Conservation (phyloP, 2,797 vertebrate genomes). For the Pantherophis vulpinus region DNA sequence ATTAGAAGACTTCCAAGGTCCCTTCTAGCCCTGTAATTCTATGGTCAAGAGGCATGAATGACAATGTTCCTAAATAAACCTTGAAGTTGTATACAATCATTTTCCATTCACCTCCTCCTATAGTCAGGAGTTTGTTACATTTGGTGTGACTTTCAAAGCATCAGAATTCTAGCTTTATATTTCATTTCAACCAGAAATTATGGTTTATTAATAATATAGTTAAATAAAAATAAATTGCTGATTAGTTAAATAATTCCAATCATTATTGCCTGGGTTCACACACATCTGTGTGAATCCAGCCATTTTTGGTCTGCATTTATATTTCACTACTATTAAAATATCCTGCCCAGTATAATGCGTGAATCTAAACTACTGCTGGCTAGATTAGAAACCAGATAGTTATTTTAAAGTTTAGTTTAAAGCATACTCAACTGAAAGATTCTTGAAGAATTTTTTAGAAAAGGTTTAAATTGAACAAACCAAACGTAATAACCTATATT, state of each 20-base stretch:
- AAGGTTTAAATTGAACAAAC: not conserved
- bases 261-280: not conserved
- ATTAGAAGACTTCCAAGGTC: too few relatives aligned
- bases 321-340: not conserved
- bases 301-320: not conserved
- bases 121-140: not conserved
- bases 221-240: not conserved
- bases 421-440: not conserved
- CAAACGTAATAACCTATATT: not conserved
- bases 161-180: not conserved
- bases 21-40: too few relatives aligned
- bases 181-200: not conserved
- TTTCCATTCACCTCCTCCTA: not conserved
- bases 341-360: not conserved
- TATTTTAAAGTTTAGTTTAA: not conserved
- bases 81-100: not conserved
- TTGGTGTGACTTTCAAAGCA: not conserved
- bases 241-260: not conserved
- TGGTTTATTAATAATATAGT: not conserved
- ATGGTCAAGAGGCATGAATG: too few relatives aligned
- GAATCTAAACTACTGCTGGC: not conserved
- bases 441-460: not conserved
- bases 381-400: not conserved
- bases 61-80: too few relatives aligned
- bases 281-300: not conserved